Percentiles rank a stretch among this genome's conserved stretches.
Evolutionary conservation across 2,113 vertebrate species (phyloP).

Genomic region (Tragelaphus scriptus): DNA sequence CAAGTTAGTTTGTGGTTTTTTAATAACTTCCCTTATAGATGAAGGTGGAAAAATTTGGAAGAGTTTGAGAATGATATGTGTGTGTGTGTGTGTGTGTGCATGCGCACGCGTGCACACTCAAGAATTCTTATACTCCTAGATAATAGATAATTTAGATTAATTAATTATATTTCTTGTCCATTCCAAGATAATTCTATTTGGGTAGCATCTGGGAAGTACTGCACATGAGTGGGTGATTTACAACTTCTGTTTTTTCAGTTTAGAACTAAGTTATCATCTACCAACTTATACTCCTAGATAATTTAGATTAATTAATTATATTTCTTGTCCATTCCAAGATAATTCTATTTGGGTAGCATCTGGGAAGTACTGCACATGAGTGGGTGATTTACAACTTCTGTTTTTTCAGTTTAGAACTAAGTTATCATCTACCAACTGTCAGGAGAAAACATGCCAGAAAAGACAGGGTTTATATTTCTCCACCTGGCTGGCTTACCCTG

Average conservation of each 20-base stretch:
- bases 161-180: too few species aligned
- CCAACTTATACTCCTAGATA: too few species aligned
- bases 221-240: too few species aligned
- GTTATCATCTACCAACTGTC: background rate
- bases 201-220: too few species aligned
- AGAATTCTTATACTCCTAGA: background rate
- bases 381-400: background rate
- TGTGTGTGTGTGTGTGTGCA: accelerated
- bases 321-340: background rate
- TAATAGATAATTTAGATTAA: too few species aligned
- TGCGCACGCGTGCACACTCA: background rate
- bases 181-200: too few species aligned
- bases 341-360: background rate
- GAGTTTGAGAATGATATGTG: background rate
- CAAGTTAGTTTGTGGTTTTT: background rate
- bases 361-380: background rate
- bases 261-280: too few species aligned
- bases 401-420: background rate
- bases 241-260: too few species aligned
- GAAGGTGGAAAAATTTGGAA: background rate
- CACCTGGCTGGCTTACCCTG: background rate
- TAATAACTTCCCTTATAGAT: background rate
- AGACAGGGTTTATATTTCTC: background rate
- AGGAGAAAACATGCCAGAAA: background rate
- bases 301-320: background rate